These are phyloP conservation scores for Phymatocera aterrima DNA, from an alignment of 2,888 invertebrate species.

Conservation along the genomic window DNA sequence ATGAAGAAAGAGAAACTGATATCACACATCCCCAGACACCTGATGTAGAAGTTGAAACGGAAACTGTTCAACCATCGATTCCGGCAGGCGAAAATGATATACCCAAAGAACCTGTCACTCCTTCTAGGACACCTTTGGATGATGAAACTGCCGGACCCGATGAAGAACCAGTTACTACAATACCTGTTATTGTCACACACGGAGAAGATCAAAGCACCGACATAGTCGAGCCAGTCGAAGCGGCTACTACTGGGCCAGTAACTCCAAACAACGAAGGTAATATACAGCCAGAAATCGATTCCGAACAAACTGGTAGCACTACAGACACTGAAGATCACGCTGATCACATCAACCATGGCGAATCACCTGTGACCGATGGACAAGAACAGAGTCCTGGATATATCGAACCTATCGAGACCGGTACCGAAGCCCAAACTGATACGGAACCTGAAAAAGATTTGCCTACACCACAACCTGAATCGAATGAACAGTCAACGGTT, in stretches of 20 bases:
- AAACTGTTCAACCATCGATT: neutral
- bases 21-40: neutral
- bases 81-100: neutral
- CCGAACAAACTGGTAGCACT: conserved; percentile 40
- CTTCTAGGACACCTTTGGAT: neutral
- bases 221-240: conserved; percentile 40
- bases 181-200: conserved; percentile 37
- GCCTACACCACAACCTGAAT: conserved; percentile 50
- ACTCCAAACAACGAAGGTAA: conserved; percentile 42
- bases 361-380: conserved; percentile 45
- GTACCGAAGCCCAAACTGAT: conserved; percentile 49
- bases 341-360: conserved; percentile 45
- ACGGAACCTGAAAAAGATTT: conserved; percentile 62
- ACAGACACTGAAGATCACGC: conserved; percentile 37
- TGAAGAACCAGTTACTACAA: conserved; percentile 42
- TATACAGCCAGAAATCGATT: conserved; percentile 26
- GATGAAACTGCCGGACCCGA: conserved; percentile 31
- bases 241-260: conserved; percentile 19
- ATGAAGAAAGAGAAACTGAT: conserved; percentile 12
- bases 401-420: conserved; percentile 28
- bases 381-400: conserved; percentile 32
- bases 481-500: conserved; percentile 28
- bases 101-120: conserved; percentile 14
- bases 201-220: conserved; percentile 45
- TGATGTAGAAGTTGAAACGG: conserved; percentile 35